Percentiles rank a stretch among this genome's conserved stretches.
phyloP scores from a whole-genome alignment of 2,888 invertebrate species.

The Thymelicus sylvestris region DNA sequence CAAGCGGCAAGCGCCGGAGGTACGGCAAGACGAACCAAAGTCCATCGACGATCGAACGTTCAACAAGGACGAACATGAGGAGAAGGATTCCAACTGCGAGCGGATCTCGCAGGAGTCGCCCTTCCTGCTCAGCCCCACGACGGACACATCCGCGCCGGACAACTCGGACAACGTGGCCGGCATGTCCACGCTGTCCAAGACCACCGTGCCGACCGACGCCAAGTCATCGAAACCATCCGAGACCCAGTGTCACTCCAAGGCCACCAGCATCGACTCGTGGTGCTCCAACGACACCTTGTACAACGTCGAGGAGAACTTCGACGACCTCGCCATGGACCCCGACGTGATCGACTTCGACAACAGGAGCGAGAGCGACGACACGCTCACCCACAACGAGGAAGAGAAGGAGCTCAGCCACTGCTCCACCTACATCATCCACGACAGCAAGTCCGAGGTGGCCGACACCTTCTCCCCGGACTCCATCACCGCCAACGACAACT shows the following conservation, averaged over 20 bases:
- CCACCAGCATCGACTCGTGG: conserved; percentile 87
- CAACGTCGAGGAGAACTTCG: conserved; percentile 86
- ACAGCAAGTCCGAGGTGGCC: conserved; percentile 69
- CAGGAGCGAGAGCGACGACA: conserved; percentile 72
- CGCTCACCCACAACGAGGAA: conserved; percentile 72
- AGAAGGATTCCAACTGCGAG: conserved; percentile 66
- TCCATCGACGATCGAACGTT: conserved; percentile 70
- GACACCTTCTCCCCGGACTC: conserved; percentile 77
- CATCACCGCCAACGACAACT: conserved; percentile 71
- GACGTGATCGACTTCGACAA: conserved; percentile 62
- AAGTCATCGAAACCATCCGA: conserved; percentile 79
- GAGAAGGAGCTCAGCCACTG: conserved; percentile 69
- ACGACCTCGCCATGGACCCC: conserved; percentile 73
- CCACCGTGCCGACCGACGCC: conserved; percentile 76
- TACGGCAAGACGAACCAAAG: conserved; percentile 49
- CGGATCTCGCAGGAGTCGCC: conserved; percentile 76
- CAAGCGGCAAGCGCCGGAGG: conserved; percentile 48
- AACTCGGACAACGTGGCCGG: conserved; percentile 69
- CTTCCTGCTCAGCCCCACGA: conserved; percentile 72
- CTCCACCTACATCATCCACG: conserved; percentile 75
- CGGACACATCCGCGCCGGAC: conserved; percentile 68
- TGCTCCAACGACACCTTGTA: conserved; percentile 87
- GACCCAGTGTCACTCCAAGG: conserved; percentile 77
- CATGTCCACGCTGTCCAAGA: conserved; percentile 77
- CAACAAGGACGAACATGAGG: conserved; percentile 68